A percentile compares a stretch with the other conserved stretches of the same genome.
These are phyloP conservation scores for Luscinia megarhynchos DNA, from an alignment of 2,797 vertebrate species.

Conservation along the genomic window DNA sequence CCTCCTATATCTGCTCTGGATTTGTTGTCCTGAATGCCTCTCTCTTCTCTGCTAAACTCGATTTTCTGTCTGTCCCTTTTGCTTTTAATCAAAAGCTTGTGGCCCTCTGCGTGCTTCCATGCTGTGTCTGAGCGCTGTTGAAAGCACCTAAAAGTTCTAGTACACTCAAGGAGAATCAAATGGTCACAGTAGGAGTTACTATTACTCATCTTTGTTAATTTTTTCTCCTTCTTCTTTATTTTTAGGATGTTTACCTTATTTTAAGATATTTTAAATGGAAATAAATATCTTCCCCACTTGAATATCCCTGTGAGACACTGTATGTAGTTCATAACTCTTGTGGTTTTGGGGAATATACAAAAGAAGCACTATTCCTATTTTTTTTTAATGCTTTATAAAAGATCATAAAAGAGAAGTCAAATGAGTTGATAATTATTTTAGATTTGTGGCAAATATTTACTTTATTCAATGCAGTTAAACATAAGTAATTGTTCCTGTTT, in stretches of 20 bases:
- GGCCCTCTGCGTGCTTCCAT: neutral
- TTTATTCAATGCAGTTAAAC: neutral
- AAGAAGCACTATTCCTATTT: neutral
- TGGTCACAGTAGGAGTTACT: neutral
- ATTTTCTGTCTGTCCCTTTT: neutral
- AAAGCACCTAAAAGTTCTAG: neutral
- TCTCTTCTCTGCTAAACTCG: neutral
- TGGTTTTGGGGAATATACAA: neutral
- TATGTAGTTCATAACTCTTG: neutral
- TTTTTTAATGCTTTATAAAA: neutral
- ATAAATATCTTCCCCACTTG: neutral
- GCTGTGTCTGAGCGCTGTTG: neutral
- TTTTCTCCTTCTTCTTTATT: neutral
- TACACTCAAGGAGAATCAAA: neutral
- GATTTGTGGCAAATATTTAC: neutral
- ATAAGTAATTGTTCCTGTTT: neutral
- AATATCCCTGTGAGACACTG: neutral
- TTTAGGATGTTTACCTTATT: neutral
- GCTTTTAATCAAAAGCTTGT: neutral
- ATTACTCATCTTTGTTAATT: neutral
- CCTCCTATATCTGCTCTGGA: neutral
- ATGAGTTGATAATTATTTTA: neutral
- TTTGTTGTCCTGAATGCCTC: neutral
- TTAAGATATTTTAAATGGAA: neutral
- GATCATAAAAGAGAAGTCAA: neutral